phyloP scores from a whole-genome alignment of 2,797 vertebrate species.

The Melanotaenia nigrans region DNA sequence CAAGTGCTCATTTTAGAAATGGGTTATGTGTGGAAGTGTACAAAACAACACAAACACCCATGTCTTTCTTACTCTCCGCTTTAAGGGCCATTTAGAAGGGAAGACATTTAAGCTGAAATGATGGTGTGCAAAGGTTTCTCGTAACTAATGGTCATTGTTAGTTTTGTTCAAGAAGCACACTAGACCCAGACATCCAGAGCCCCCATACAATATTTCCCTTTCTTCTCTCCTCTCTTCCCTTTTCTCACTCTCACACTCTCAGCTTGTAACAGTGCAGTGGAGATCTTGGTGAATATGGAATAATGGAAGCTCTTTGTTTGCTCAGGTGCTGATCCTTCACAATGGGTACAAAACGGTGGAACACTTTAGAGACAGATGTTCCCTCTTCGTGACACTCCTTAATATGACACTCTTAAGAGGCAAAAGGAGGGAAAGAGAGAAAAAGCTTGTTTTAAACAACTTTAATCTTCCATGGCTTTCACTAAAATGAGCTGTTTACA shows the following conservation, averaged over 20 bases:
- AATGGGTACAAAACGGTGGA: conserved; percentile 78
- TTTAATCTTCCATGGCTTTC: conserved; percentile 28
- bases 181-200: conserved; percentile 53
- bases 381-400: conserved; percentile 77
- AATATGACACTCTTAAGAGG: conserved; percentile 70
- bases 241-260: conserved; percentile 48
- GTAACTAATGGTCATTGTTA: conserved; percentile 70
- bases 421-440: conserved; percentile 48
- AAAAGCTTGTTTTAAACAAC: conserved; percentile 41
- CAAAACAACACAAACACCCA: conserved; percentile 58
- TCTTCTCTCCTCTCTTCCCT: conserved; percentile 46
- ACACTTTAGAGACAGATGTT: conserved; percentile 84
- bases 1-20: conserved; percentile 73
- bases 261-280: conserved; percentile 52
- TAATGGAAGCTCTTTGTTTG: conserved; percentile 82
- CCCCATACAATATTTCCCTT: conserved; percentile 62
- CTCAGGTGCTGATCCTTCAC: conserved; percentile 78
- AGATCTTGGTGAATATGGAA: conserved; percentile 70
- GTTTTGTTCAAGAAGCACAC: conserved; percentile 64
- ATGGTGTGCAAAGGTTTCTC: conserved; percentile 55
- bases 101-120: conserved; percentile 51
- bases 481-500: conserved; percentile 47
- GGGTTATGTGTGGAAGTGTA: conserved; percentile 60
- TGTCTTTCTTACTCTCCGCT: conserved; percentile 40
- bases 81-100: conserved; percentile 56